Evolutionary conservation across 2,797 vertebrate species (phyloP), one percentile per base, ranked within the genome.

Genomic region (Smutsia temminckii): DNA sequence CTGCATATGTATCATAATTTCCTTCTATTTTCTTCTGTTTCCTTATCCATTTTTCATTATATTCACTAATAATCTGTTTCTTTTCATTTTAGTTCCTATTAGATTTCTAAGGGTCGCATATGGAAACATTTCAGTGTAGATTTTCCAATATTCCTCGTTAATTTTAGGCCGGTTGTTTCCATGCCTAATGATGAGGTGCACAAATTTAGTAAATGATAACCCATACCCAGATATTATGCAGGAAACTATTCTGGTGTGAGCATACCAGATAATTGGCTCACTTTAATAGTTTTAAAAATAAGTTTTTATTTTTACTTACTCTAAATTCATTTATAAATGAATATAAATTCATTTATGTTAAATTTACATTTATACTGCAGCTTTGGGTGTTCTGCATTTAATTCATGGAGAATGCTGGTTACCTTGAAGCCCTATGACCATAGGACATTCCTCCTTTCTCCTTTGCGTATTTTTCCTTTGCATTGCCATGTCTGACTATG

Each of bases 171-270:
- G 1, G 23, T 71, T 68, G 9, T 68, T 61, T 4, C 29, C 7
- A 46, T 13, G 8, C 27, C 18, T 81, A 37, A 81, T 27, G 25
- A 2, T 55, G 34, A 91, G 37, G 69, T 61, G 53, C 14, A 68
- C 46, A 75, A 29, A 86, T 68, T 66, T 75, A 93, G 68, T 59
- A 86, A 95, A 93, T 81, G 37, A 81, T 14, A 93, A 69, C 51
- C 3, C 25, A 27, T 63, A 49, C 8, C 16, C 40, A 89, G 17
- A 37, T 25, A 32, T 49, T 37, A 27, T 46, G 20, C 34, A 68
- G 34, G 16, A 80, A 55, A 13, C 34, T 83, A 20, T 63, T 78
- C 32, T 59, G 16, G 1, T 29, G 55, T 32, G 8, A 46, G 6
- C 42, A 71, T 71, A 49, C 37, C 27, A 57, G 37, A 9, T 25